These are phyloP conservation scores for Dicranocentrus wangi DNA, from an alignment of 2,888 invertebrate genomes.

Conservation along the genomic window DNA sequence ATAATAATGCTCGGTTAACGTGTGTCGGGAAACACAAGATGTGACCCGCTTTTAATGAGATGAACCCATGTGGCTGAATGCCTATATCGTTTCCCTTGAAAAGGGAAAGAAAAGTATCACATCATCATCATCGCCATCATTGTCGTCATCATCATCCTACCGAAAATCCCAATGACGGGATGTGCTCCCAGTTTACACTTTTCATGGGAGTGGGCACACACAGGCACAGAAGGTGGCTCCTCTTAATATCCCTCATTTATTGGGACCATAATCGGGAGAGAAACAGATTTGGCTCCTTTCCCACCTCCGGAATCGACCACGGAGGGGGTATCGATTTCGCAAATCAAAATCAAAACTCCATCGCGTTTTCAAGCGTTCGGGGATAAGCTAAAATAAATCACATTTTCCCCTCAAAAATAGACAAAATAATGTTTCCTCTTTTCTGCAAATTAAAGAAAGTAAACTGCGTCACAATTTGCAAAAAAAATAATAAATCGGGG, in stretches of 20 bases:
- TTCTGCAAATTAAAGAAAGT: no score
- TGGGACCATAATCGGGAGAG: slow-evolving; percentile 28
- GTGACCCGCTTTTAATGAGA: slow-evolving; percentile 56
- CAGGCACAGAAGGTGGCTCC: slow-evolving; percentile 15
- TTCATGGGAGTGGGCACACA: neutral
- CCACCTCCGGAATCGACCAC: slow-evolving; percentile 29
- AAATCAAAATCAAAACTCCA: slow-evolving; percentile 43
- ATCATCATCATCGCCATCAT: slow-evolving; percentile 9
- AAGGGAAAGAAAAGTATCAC: neutral
- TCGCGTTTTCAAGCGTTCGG: no score
- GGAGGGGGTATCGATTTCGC: slow-evolving; percentile 36
- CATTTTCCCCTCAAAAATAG: no score
- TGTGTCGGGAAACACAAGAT: slow-evolving; percentile 40
- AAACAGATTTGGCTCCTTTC: slow-evolving; percentile 52
- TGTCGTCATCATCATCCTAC: slow-evolving; percentile 12
- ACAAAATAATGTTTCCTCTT: no score
- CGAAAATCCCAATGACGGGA: neutral
- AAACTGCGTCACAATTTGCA: no score
- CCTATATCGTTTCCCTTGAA: neutral
- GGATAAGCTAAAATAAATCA: no score
- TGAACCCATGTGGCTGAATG: slow-evolving; percentile 32
- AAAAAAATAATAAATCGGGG: no score
- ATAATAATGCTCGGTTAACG: slow-evolving; percentile 22
- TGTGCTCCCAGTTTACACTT: neutral
- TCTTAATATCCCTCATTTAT: slow-evolving; percentile 49